Evolutionary conservation across 2,113 vertebrate species (phyloP), one percentile per base, ranked within the genome.

Genomic region (Austrofundulus limnaeus): DNA sequence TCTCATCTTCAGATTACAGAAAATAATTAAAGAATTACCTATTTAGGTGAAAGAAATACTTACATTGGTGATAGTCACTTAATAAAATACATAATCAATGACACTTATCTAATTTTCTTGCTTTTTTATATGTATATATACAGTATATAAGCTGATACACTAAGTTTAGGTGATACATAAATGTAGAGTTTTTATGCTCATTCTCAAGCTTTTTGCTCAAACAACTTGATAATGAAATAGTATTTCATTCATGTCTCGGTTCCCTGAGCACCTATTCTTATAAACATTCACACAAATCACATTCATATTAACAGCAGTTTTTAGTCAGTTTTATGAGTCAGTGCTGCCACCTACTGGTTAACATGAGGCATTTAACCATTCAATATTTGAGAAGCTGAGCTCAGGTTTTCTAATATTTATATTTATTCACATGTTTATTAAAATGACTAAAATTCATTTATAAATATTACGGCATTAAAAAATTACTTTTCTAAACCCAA

Each of bases 261-360:
- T 28, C 5, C 24, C 5, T 45, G 52, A 59, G 41, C n/a, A 14
- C 43, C 10, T 8, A 34, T 34, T 34, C 31, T 8, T 34, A 5
- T 8, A 54, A 21, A 23, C 6, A 46, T n/a, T 34, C 21, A 65
- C 5, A 4, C 34, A 31, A 37, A 31, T 1, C n/a, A 25, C 70
- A 70, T 76, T 82, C 77, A 77, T 46, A 28, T 0, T 13, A 50
- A 17, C 31, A n/a, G 2, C 20, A 2, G n/a, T 21, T 9, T 23
- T 48, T 21, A 34, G n/a, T 25, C 21, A 39, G 8, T 42, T 66
- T 10, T 39, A 21, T 76, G 45, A 47, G 19, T 20, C 51, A 67
- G 51, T 56, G 45, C 39, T 43, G 21, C 81, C 84, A 78, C 61
- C 84, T 87, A 43, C 24, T 88, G 85, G 45, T 21, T 23, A 39